Base-by-base conservation (phyloP, 1,140 invertebrate species). In the Idris sp. region DNA sequence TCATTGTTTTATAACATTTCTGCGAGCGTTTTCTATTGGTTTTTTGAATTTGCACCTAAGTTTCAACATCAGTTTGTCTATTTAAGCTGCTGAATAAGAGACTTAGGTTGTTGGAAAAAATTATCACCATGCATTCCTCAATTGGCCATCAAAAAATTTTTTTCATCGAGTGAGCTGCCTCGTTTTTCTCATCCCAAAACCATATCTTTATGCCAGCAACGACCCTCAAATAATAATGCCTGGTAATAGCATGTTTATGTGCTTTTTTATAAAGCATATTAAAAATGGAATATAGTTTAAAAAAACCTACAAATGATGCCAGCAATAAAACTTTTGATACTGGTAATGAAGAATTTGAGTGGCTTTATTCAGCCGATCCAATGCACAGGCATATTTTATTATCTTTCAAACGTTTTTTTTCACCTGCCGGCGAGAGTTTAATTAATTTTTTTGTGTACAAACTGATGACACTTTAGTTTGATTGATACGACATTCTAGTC, bases 31-130 rank as follows among this genome's bases (percentile, higher is more conserved):
- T 54, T 54, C 61, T 48, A 46, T 56, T 67, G 30, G 16, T 14
- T 54, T 54, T 54, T 65, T 48, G 10, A 49, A 67, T 56, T 67
- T 19, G 15, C 41, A 28, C 10, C 6, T n/a, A n/a, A n/a, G 13
- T 67, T 67, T 69, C 65, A 16, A 53, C 54, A 51, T 59, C 15
- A 40, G 44, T 65, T 65, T 61, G 58, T 46, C 61, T 61, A 74
- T 74, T 65, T 59, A 74, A 35, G 69, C 43, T 11, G 41, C 15
- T 9, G 15, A 73, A 43, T 26, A 15, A 13, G n/a, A n/a, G n/a
- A n/a, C n/a, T n/a, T n/a, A n/a, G n/a, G n/a, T n/a, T n/a, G n/a
- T n/a, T n/a, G n/a, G n/a, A n/a, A n/a, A n/a, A n/a, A n/a, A n/a
- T n/a, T n/a, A n/a, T n/a, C n/a, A n/a, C n/a, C n/a, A n/a, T n/a